Percentiles rank a stretch among this genome's conserved stretches.
These are phyloP conservation scores for Myiopsitta monachus DNA, from an alignment of 2,113 vertebrate species.

Conservation along the genomic window DNA sequence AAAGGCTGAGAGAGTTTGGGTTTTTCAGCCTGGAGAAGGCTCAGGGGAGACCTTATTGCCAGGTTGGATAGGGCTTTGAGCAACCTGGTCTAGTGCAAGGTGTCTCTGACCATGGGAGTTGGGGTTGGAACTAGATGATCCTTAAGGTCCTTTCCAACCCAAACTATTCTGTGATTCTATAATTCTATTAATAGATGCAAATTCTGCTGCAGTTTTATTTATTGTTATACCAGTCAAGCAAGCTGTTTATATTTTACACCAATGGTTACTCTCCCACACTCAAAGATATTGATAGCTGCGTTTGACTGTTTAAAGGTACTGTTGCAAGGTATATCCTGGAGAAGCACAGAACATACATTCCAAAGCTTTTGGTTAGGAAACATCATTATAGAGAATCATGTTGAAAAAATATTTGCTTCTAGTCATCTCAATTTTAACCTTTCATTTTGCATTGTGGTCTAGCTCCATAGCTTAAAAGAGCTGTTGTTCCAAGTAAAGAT, in stretches of 20 bases:
- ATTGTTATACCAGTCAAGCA: neutral
- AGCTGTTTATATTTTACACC: neutral
- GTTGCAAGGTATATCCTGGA: neutral
- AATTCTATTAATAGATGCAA: neutral
- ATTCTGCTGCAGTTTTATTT: neutral
- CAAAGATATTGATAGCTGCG: neutral
- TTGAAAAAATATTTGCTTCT: neutral
- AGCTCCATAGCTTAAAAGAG: neutral
- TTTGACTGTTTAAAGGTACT: neutral
- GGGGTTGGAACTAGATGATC: neutral
- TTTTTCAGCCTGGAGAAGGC: neutral
- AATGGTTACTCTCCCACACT: neutral
- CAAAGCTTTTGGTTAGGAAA: neutral
- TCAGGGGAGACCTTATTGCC: accelerated
- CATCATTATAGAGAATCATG: neutral
- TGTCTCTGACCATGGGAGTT: neutral
- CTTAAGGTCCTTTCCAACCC: neutral
- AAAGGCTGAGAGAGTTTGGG: neutral
- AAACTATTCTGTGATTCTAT: neutral
- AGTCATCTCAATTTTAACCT: neutral
- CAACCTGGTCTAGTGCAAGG: neutral
- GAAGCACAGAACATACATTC: neutral
- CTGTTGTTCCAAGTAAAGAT: neutral
- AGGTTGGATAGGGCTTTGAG: neutral
- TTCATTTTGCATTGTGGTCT: neutral